Evolutionary conservation across 2,797 vertebrate species (phyloP), one percentile per base, ranked within the genome.

Genomic region (Fringilla coelebs): DNA sequence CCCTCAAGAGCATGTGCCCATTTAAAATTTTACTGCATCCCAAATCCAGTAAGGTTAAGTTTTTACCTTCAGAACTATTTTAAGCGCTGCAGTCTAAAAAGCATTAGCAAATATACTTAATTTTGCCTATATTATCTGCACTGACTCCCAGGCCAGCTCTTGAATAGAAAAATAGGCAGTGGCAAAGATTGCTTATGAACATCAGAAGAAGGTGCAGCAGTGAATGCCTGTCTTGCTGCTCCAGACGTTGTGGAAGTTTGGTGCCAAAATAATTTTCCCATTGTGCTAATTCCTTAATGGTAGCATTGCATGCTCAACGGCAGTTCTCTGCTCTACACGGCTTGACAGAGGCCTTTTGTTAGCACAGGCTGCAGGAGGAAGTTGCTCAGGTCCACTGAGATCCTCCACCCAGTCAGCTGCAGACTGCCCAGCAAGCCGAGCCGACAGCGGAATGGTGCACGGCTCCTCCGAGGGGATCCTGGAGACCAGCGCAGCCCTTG

Each of bases 311-410:
- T 0, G 0, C 54, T 28, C 63, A 45, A 3, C 3, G 9, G 45
- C 67, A 57, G 29, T 34, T 74, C 32, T 41, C n/a, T 19, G 81
- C 55, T 85, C 68, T 21, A 7, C 28, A 25, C 1, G 22, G 38
- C 51, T 67, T 82, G 40, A 94, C 81, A 96, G 93, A 90, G 74
- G 51, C 26, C 58, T 95, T 94, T 94, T 95, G 71, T 92, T 63
- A 88, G 61, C 32, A 19, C 40, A 57, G 71, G 16, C 13, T 71
- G 58, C 68, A n/a, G 40, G 48, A 77, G 85, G 66, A 91, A 88
- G 54, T 70, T 58, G 32, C 43, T 71, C 34, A 86, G 73, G 57
- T 77, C 76, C 46, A 13, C 36, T 0, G 26, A 76, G 74, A 78
- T 55, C 38, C 60, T 41, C 46, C 34, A 38, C 43, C 11, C 84